phyloP scores from a whole-genome alignment of 1,140 invertebrate genomes.

The Drosophila pandora region DNA sequence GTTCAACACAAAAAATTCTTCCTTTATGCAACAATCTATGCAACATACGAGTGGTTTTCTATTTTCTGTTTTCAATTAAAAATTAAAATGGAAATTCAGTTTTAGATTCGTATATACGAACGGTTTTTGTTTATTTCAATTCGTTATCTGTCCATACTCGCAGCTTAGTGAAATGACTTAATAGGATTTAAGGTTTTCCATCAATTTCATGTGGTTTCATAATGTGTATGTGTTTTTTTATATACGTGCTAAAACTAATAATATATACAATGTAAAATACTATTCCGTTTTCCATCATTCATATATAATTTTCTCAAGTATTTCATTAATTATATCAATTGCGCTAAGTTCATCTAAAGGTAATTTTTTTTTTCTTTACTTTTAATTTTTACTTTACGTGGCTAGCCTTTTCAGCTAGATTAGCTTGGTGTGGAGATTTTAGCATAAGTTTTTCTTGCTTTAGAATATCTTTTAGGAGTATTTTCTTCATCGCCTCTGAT shows the following conservation, averaged over 20 bases:
- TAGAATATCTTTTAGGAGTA: conserved; percentile 78
- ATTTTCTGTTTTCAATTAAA: conserved; percentile 17
- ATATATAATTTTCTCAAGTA: conserved; percentile 47
- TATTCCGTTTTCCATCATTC: conserved; percentile 46
- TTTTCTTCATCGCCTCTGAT: conserved; percentile 34
- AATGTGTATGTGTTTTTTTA: conserved; percentile 32
- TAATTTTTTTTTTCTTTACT: conserved; percentile 56
- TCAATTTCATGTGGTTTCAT: conserved; percentile 61
- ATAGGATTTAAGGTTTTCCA: conserved; percentile 63
- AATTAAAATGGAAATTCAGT: conserved; percentile 30
- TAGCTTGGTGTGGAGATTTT: conserved; percentile 43
- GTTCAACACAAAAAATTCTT: conserved; percentile 14
- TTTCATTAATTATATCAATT: conserved; percentile 80
- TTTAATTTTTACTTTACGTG: conserved; percentile 33
- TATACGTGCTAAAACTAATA: conserved; percentile 82
- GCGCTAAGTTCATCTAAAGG: conserved; percentile 83
- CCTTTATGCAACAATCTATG: conserved; percentile 14
- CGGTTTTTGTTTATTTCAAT: conserved; percentile 44
- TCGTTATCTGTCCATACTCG: conserved; percentile 11
- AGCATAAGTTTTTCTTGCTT: conserved; percentile 56
- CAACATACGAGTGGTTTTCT: conserved; percentile 4
- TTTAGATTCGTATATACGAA: conserved; percentile 37
- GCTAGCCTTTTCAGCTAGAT: conserved; percentile 27
- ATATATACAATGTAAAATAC: conserved; percentile 83
- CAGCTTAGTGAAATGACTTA: conserved; percentile 64